Base-by-base conservation (phyloP, 2,797 vertebrate species). In the Erpetoichthys calabaricus region DNA sequence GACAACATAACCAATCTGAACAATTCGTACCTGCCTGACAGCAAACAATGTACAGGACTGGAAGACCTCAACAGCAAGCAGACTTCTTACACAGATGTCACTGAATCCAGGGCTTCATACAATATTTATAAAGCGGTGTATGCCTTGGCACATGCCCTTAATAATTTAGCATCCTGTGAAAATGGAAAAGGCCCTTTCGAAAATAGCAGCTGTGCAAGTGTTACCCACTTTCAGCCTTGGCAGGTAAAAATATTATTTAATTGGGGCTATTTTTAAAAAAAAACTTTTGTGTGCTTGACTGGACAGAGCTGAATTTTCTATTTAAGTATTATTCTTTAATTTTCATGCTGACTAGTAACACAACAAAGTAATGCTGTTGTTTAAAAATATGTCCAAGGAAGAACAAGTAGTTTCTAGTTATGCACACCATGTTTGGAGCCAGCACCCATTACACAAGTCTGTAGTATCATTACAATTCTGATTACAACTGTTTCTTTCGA, bases 61-160 rank as follows among this genome's bases (percentile, higher is more conserved):
- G 56, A 57, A 57, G 44, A 57, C 8, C 44, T 57, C 42, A 47
- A 42, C 3, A 3, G n/a, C 7, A 10, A 45, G 6, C 8, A 57
- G 42, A 57, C 3, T 41, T 45, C 56, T 3, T 57, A 45, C 45
- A 42, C 45, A 45, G 56, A 57, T 49, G 56, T 57, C 4, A 45
- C 56, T 10, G 43, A 57, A 45, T 8, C 47, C 7, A 57, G 56
- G 47, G 45, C 47, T 45, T 45, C 44, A 41, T 57, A 57, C 56
- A 57, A 57, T n/a, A n/a, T 49, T 2, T 57, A 57, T 45, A 57
- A 45, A 49, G 56, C 56, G 5, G 44, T 57, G 4, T 47, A 57
- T 45, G 8, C 56, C 9, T 7, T 7, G 42, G 56, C 56, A 45
- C 44, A 57, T 5, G 56, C 56, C 47, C 47, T 57, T 41, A 8